phyloP scores from a whole-genome alignment of 2,797 vertebrate genomes.

The Lerista edwardsae region DNA sequence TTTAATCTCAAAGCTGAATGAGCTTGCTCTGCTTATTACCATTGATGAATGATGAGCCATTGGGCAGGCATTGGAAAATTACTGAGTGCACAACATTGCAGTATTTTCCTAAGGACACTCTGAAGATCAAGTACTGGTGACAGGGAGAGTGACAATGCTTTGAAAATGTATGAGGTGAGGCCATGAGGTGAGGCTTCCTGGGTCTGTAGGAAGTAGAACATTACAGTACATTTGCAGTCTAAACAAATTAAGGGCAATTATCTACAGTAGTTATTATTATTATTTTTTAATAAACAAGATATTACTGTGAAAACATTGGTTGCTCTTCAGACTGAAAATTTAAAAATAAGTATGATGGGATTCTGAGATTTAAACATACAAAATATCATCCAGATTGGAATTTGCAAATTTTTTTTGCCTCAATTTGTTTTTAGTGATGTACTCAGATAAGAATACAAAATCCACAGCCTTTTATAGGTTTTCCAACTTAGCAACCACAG shows the following conservation, averaged over 20 bases:
- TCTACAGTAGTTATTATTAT: too few relatives aligned
- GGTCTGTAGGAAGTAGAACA: too few relatives aligned
- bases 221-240: too few relatives aligned
- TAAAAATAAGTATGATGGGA: background rate
- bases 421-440: background rate
- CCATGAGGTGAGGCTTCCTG: background rate
- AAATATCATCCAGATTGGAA: background rate
- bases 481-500: too few relatives aligned
- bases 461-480: too few relatives aligned
- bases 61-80: constrained; percentile 12
- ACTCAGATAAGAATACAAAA: too few relatives aligned
- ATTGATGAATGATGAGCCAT: constrained; percentile 3
- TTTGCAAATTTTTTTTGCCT: background rate
- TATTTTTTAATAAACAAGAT: too few relatives aligned
- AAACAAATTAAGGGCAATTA: too few relatives aligned
- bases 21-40: background rate
- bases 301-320: constrained; percentile 7
- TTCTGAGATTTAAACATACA: background rate
- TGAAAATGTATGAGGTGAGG: constrained; percentile 46
- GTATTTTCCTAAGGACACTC: constrained; percentile 38
- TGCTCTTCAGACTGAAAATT: constrained; percentile 14
- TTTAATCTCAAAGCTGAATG: constrained; percentile 30
- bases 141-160: constrained; percentile 35
- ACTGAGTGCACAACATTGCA: constrained; percentile 25
- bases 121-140: constrained; percentile 33